These are phyloP conservation scores for Lagodon rhomboides DNA, from an alignment of 2,797 vertebrate species.

Conservation along the genomic window DNA sequence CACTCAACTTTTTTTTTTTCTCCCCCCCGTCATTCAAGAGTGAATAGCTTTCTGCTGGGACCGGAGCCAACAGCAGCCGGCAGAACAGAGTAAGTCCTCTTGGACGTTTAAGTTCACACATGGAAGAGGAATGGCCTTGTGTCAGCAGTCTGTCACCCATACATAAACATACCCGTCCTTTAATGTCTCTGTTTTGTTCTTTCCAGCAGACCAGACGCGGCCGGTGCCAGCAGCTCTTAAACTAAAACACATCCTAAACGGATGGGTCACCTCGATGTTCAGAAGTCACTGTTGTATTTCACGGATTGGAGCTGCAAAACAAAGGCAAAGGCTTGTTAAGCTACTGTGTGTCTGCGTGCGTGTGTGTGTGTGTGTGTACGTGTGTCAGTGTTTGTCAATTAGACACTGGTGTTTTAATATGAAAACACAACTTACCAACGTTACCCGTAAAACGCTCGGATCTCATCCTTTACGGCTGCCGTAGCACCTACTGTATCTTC, in stretches of 20 bases:
- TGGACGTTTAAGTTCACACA: conserved; percentile 57
- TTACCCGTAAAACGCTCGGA: conserved; percentile 53
- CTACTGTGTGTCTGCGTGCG: conserved; percentile 28
- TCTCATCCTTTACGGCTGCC: conserved; percentile 52
- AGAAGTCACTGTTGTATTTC: conserved; percentile 52
- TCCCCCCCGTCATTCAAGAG: conserved; percentile 78
- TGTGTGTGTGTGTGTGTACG: conserved; percentile 37
- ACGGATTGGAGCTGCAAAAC: conserved; percentile 43
- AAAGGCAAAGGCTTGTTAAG: conserved; percentile 40
- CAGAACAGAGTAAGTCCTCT: conserved; percentile 90
- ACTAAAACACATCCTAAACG: conserved; percentile 49
- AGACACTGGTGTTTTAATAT: conserved; percentile 58
- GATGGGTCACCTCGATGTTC: conserved; percentile 57
- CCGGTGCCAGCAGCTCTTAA: conserved; percentile 78
- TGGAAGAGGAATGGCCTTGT: conserved; percentile 53
- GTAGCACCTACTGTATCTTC: conserved; percentile 61
- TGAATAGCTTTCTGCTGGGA: conserved; percentile 95
- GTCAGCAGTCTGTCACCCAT: conserved; percentile 58
- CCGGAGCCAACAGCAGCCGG: conserved; percentile 88
- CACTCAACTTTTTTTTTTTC: conserved; percentile 21
- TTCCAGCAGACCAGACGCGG: conserved; percentile 70
- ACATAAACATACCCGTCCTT: conserved; percentile 64
- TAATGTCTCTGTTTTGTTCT: conserved; percentile 59
- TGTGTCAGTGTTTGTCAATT: conserved; percentile 57
- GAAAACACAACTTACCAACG: conserved; percentile 46